Conservation (phyloP, 2,888 invertebrate genomes). For the Drosophila anceps region DNA sequence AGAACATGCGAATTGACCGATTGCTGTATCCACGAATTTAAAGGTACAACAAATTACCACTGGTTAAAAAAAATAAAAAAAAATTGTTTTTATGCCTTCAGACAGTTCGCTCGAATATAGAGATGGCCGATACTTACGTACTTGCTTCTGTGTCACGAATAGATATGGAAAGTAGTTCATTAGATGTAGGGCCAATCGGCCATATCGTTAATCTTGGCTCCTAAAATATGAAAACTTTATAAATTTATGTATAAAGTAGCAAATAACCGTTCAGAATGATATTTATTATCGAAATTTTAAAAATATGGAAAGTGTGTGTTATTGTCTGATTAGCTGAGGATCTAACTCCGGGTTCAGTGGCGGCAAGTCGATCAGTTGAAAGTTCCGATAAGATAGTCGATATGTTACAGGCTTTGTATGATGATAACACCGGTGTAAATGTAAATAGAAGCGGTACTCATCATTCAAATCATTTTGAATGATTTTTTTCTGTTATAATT, state of each 20-base stretch:
- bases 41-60: slow-evolving; percentile 30
- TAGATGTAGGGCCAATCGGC: background rate
- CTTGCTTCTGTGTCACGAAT: slow-evolving; percentile 37
- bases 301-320: background rate
- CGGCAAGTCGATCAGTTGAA: background rate
- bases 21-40: slow-evolving; percentile 20
- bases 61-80: slow-evolving; percentile 28
- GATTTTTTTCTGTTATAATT: background rate
- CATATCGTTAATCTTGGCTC: slow-evolving; percentile 3
- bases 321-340: background rate
- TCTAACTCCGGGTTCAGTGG: background rate
- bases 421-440: background rate
- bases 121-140: slow-evolving; percentile 38
- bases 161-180: slow-evolving; percentile 1
- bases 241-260: background rate
- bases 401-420: background rate
- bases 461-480: background rate
- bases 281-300: background rate
- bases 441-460: background rate
- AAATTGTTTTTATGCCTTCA: slow-evolving; percentile 46
- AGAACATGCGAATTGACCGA: slow-evolving; percentile 26
- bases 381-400: slow-evolving; percentile 1
- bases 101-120: slow-evolving; percentile 49
- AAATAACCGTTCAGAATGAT: background rate
- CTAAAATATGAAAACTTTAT: background rate